Evolutionary conservation across 2,797 vertebrate genomes (phyloP).

Genomic region (Peromyscus aztecus): DNA sequence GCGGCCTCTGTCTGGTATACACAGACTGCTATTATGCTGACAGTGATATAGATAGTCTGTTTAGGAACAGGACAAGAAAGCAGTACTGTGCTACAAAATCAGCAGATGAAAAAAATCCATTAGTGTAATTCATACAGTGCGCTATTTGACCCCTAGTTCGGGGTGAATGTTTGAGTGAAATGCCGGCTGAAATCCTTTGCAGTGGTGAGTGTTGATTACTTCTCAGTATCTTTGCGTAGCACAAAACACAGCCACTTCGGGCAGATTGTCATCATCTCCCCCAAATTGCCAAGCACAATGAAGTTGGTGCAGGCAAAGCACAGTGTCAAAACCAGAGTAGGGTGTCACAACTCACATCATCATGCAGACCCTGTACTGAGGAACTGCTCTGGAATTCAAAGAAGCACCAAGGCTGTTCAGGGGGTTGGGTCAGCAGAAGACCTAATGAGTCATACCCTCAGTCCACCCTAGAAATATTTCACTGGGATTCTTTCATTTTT

Average conservation of each 20-base stretch:
- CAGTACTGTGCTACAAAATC: not conserved
- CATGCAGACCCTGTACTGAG: not conserved
- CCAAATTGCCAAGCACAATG: not conserved
- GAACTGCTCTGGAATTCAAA: not conserved
- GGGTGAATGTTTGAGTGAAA: not conserved
- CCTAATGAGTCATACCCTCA: not conserved
- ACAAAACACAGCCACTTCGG: conserved; percentile 38
- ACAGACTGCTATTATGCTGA: not conserved
- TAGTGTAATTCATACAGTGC: not conserved
- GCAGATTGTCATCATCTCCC: not conserved
- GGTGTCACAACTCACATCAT: not conserved
- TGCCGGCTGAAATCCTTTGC: not conserved
- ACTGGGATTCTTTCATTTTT: conserved; percentile 31
- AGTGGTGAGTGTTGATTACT: conserved; percentile 10
- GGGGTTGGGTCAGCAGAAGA: not conserved
- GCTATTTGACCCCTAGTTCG: not conserved
- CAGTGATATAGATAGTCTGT: not conserved
- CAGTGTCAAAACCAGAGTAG: not conserved
- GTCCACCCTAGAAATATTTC: not conserved
- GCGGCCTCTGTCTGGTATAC: not conserved
- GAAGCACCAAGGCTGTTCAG: not conserved
- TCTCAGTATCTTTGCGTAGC: not conserved
- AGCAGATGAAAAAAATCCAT: not conserved
- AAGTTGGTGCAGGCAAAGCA: conserved; percentile 3
- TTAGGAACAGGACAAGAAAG: not conserved